Evolutionary conservation across 1,140 invertebrate genomes (phyloP), one percentile per base, ranked within the genome.

Genomic region (Chironomus striatipennis): DNA sequence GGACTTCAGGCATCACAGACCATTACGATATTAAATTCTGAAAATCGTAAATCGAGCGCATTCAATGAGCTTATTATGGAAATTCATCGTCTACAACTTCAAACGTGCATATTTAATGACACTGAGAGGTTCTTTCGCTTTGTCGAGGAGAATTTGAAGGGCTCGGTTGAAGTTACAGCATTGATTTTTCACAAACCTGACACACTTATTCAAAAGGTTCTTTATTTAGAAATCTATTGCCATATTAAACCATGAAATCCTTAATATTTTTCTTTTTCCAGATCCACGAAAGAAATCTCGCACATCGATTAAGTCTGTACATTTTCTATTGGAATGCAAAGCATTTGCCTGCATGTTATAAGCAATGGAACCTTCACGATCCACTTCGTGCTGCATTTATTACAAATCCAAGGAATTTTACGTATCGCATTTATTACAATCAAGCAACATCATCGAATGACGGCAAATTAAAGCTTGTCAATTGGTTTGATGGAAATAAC

Each of bases 401-500:
- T 12, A 82, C 80, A 3, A 72, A 79, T 17, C 80, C 81, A 5
- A 76, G 81, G 5, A 76, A 74, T 15, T 79, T 79, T 12, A 79
- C 79, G 18, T 77, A 67, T 76, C 83, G 88, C 24, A 82, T 91
- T 43, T 89, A 88, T 79, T 90, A 89, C 80, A 90, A 88, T 79
- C 89, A 90, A 81, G 89, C 87, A 0, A 81, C 82, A 4, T 83
- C 88, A 0, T 78, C 85, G 43, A 84, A 82, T 18, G 78, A 81
- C 12, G 83, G 86, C 34, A 83, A 85, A 73, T 78, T 90, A 17
- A 78, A 83, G 0, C 78, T 90, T 76, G 86, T 90, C 0, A 90
- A 90, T 79, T 90, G 89, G 89, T 91, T 89, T 86, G 84, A 86
- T 42, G 83, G 85, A 6, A 80, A 81, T 15, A 83, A 81, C 70